Percentiles rank a stretch among this genome's conserved stretches.
Conservation (phyloP, 1,140 invertebrate species). For the Glossosoma conforme region DNA sequence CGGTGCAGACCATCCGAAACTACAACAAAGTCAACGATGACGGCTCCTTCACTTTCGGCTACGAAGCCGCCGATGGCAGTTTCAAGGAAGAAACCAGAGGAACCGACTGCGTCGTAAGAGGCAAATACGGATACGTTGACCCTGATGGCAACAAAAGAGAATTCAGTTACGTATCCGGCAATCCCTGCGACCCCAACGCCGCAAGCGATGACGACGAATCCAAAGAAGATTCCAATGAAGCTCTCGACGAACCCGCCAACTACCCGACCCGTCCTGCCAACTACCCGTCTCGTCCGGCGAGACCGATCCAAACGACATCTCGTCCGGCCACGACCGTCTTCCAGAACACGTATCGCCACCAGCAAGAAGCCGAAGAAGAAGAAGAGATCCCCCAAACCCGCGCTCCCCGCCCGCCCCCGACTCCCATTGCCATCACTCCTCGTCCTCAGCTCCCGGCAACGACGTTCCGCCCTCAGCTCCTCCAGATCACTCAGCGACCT, state of each 20-base stretch:
- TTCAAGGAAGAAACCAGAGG: conserved; percentile 85
- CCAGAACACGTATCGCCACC: conserved; percentile 52
- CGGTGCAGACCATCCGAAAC: conserved; percentile 73
- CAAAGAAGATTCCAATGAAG: conserved; percentile 50
- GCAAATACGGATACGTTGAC: conserved; percentile 85
- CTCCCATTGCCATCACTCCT: conserved; percentile 55
- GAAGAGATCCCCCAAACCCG: conserved; percentile 48
- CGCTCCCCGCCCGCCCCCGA: conserved; percentile 33
- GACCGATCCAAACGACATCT: conserved; percentile 42
- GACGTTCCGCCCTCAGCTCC: conserved; percentile 57
- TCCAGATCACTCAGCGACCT: conserved; percentile 57
- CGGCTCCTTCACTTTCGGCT: conserved; percentile 79
- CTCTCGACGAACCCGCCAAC: conserved; percentile 58
- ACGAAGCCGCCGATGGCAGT: conserved; percentile 83
- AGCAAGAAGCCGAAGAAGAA: conserved; percentile 55
- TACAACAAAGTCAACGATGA: conserved; percentile 80
- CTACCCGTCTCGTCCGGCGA: conserved; percentile 37
- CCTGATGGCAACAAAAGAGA: conserved; percentile 83
- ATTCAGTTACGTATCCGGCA: conserved; percentile 88
- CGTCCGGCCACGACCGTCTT: conserved; percentile 59
- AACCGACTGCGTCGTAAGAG: conserved; percentile 79
- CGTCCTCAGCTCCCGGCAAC: conserved; percentile 60
- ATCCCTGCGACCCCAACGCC: conserved; percentile 79
- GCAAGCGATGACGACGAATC: conserved; percentile 57
- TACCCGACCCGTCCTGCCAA: conserved; percentile 55